These are phyloP conservation scores for Pachycephala philippinensis DNA, from an alignment of 2,113 vertebrate genomes.

Conservation along the genomic window DNA sequence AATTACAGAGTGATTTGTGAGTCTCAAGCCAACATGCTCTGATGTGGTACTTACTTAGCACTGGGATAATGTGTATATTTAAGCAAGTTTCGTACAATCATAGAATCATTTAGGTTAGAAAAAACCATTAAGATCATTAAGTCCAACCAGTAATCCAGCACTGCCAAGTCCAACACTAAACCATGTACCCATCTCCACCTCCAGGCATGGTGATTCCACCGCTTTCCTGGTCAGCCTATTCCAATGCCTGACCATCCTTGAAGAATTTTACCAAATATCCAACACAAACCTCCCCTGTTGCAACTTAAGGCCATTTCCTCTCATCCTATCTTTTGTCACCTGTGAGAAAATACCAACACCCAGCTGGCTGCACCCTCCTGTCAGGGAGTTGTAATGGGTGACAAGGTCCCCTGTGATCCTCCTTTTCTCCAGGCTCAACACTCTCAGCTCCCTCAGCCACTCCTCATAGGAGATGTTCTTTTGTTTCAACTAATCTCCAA, in stretches of 20 bases:
- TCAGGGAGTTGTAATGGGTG: neutral
- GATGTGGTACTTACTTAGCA: neutral
- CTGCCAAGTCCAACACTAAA: neutral
- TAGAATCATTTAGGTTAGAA: neutral
- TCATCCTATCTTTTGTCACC: neutral
- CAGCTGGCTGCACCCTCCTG: accelerated
- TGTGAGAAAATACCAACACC: accelerated
- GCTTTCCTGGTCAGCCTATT: neutral
- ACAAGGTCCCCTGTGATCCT: neutral
- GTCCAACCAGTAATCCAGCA: accelerated
- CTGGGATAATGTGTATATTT: neutral
- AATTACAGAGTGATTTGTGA: neutral
- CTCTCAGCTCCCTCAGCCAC: accelerated
- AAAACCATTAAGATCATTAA: neutral
- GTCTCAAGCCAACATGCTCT: neutral
- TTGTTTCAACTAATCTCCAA: neutral
- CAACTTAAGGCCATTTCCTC: neutral
- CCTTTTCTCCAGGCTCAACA: neutral
- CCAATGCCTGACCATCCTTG: neutral
- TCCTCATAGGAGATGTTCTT: neutral
- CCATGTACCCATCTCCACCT: accelerated
- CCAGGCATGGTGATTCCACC: neutral
- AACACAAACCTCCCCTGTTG: accelerated
- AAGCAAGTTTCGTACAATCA: neutral
- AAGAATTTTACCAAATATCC: neutral